These are phyloP conservation scores for human (Homo sapiens) DNA, from an alignment of 2,113 vertebrate genomes.

Conservation along the genomic window DNA sequence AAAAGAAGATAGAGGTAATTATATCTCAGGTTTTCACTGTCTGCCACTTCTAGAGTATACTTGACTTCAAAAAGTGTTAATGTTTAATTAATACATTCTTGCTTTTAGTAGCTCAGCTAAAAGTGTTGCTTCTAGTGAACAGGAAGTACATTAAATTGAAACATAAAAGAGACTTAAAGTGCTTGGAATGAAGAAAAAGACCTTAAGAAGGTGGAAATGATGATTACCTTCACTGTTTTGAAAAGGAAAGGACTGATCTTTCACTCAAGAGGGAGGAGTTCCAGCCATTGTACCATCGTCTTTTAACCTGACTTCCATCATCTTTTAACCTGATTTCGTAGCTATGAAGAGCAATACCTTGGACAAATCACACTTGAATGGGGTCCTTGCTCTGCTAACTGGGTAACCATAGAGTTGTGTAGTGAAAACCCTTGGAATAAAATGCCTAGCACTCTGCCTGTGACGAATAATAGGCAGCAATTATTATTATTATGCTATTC, in stretches of 20 bases:
- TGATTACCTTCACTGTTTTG: constrained; percentile 64
- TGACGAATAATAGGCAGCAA: background rate
- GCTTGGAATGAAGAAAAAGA: constrained; percentile 60
- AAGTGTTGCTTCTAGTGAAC: constrained; percentile 75
- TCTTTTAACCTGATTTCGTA: background rate
- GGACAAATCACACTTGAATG: background rate
- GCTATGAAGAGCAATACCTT: background rate
- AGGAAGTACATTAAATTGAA: constrained; percentile 76
- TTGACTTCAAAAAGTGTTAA: constrained; percentile 71
- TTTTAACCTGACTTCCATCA: background rate
- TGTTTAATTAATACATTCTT: constrained; percentile 79
- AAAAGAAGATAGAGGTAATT: constrained; percentile 64
- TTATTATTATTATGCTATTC: background rate
- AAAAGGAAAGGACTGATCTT: constrained; percentile 9
- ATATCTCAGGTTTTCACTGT: constrained; percentile 71
- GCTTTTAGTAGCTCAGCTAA: constrained; percentile 76
- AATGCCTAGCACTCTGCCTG: background rate
- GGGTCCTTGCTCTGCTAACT: background rate
- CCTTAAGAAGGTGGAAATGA: constrained; percentile 46
- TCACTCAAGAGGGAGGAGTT: background rate
- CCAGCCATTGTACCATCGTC: background rate
- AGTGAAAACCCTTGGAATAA: background rate
- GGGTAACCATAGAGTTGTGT: background rate
- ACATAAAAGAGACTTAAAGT: constrained; percentile 55
- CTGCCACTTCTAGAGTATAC: constrained; percentile 66